These are phyloP conservation scores for Acleris holmiana DNA, from an alignment of 2,888 invertebrate species.

Conservation along the genomic window DNA sequence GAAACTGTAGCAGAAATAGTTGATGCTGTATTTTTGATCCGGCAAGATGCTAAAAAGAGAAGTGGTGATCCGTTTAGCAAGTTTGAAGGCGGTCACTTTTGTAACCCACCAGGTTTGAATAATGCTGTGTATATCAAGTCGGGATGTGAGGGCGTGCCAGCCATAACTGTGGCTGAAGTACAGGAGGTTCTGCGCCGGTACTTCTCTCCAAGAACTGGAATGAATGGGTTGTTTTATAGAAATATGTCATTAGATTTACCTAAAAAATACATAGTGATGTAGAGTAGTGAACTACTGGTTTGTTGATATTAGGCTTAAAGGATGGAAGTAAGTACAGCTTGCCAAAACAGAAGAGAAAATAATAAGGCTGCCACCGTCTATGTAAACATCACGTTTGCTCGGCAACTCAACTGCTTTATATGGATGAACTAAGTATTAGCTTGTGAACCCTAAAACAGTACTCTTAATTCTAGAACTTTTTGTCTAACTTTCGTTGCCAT, in stretches of 20 bases:
- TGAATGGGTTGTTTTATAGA: slow-evolving; percentile 78
- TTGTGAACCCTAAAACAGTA: too few species aligned
- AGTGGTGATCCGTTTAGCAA: slow-evolving; percentile 88
- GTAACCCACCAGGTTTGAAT: slow-evolving; percentile 84
- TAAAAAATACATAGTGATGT: slow-evolving; percentile 65
- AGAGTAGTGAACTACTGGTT: slow-evolving; percentile 20
- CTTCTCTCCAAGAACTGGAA: slow-evolving; percentile 85
- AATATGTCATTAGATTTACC: slow-evolving; percentile 76
- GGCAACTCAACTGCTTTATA: too few species aligned
- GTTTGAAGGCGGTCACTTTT: slow-evolving; percentile 85
- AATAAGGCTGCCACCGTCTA: too few species aligned
- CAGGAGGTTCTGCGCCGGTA: slow-evolving; percentile 92
- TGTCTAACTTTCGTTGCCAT: too few species aligned
- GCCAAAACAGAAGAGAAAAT: too few species aligned
- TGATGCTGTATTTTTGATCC: slow-evolving; percentile 91
- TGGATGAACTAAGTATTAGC: too few species aligned
- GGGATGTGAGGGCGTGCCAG: slow-evolving; percentile 87
- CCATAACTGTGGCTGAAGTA: slow-evolving; percentile 92
- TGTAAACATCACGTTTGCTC: too few species aligned
- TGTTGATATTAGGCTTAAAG: too few species aligned
- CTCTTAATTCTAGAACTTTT: too few species aligned
- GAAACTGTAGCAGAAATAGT: slow-evolving; percentile 96
- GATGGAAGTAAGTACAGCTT: too few species aligned
- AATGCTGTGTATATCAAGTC: slow-evolving; percentile 83
- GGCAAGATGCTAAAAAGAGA: slow-evolving; percentile 89